Evolutionary conservation across 1,140 invertebrate genomes (phyloP).

Genomic region (honey bee (Apis mellifera)): DNA sequence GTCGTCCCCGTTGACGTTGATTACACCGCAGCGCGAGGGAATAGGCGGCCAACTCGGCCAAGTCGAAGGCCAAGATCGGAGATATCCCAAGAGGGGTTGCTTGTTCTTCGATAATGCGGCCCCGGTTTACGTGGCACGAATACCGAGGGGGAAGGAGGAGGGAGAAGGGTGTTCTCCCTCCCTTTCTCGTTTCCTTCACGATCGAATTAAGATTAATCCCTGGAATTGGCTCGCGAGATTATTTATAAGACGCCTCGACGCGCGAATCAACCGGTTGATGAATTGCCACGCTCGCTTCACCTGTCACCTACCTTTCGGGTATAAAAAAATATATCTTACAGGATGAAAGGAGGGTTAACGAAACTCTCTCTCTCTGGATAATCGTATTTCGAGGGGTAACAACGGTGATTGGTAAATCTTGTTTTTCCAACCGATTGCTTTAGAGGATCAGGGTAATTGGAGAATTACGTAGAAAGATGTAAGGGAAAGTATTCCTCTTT

Average conservation of each 20-base stretch:
- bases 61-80: slow-evolving; percentile 31
- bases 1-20: slow-evolving; percentile 44
- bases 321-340: no score
- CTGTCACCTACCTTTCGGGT: neutral
- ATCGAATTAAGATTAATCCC: slow-evolving; percentile 47
- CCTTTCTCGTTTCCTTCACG: neutral
- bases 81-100: slow-evolving; percentile 39
- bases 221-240: slow-evolving; percentile 24
- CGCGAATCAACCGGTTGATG: slow-evolving; percentile 11
- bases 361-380: no score
- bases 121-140: slow-evolving; percentile 31
- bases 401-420: no score
- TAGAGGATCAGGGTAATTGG: no score
- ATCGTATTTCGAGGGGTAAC: neutral
- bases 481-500: no score
- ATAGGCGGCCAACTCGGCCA: neutral
- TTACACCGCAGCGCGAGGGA: slow-evolving; percentile 13
- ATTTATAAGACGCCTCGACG: slow-evolving; percentile 20
- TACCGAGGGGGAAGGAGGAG: neutral
- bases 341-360: no score
- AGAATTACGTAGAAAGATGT: no score
- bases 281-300: slow-evolving; percentile 4
- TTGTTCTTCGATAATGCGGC: slow-evolving; percentile 35
- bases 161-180: slow-evolving; percentile 8
- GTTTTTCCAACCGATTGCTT: no score